Base-by-base conservation (phyloP, 53 echinoderm and acorn worm species). In the Astropecten irregularis region DNA sequence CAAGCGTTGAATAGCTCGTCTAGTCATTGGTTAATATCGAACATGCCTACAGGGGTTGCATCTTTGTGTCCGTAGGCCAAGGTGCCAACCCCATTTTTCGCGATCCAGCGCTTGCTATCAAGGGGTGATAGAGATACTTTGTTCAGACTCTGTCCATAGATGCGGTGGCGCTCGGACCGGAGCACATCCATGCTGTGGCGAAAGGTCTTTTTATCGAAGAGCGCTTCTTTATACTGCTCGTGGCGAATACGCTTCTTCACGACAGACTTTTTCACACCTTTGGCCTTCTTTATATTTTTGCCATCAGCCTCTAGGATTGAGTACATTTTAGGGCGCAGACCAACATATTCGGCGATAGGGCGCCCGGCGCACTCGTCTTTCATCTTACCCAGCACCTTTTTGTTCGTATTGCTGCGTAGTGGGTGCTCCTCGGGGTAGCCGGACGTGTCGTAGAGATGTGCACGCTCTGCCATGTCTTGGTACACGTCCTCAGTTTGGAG, bases 401-500 rank as follows among this genome's bases (percentile, higher is more conserved):
- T 88, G 23, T 83, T 88, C 16, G 15, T 88, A 16, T 52, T 5
- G 59, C 35, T 32, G 66, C 68, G 37, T 9, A 82, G 23, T 3
- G 50, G 49, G 48, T 57, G 40, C 2, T 84, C 76, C 33, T 73
- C 47, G 7, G 40, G 66, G 61, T 85, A 89, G 59, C 83, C 26
- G 26, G 49, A 29, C 15, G 76, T 73, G 46, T 89, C 84, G 36
- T 84, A 89, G 2, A 84, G 22, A 34, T 49, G 40, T 11, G 65
- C 1, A 18, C 63, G 34, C 20, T 49, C 22, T 1, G 22, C 56
- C 56, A 84, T 83, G 67, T 89, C 50, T 22, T 36, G 32, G 48
- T 84, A 84, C 21, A 89, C 83, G 36, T 84, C 89, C 16, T 84
- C 76, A 7, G 74, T 84, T 2, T 83, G 32, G 18, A 89, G 60